phyloP scores from a whole-genome alignment of 1,140 invertebrate genomes.

The Lepidurus apus region DNA sequence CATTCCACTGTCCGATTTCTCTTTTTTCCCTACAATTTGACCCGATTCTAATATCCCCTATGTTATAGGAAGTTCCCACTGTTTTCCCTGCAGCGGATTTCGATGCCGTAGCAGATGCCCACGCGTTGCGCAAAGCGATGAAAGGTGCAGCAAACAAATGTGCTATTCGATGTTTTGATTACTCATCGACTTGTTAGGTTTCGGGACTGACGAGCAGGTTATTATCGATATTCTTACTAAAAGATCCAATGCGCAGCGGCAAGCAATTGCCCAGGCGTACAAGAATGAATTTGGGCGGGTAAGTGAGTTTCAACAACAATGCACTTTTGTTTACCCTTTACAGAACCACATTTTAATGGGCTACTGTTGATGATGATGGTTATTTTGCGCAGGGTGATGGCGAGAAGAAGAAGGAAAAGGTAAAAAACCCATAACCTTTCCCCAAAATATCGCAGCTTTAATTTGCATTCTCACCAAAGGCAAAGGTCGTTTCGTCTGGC shows the following conservation, averaged over 20 bases:
- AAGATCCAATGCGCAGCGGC: constrained; percentile 66
- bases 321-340: not conserved
- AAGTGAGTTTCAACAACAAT: constrained; percentile 37
- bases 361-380: constrained; percentile 11
- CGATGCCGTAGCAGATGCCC: constrained; percentile 67
- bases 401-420: constrained; percentile 22
- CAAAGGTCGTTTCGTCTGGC: no score
- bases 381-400: constrained; percentile 15
- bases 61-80: constrained; percentile 55
- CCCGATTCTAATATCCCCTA: not conserved
- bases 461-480: not conserved
- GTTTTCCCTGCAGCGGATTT: constrained; percentile 52
- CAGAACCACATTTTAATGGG: not conserved
- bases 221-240: constrained; percentile 71
- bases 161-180: not conserved
- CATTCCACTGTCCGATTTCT: not conserved
- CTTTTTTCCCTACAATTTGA: not conserved
- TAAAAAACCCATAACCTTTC: constrained; percentile 20
- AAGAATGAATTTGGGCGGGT: constrained; percentile 80
- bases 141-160: constrained; percentile 49
- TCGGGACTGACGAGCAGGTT: constrained; percentile 75
- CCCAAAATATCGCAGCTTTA: not conserved
- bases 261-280: constrained; percentile 63
- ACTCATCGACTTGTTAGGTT: constrained; percentile 42
- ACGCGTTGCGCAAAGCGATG: constrained; percentile 76